Percentiles rank a stretch among this genome's conserved stretches.
Conservation (phyloP, 2,113 vertebrate species). For the Xiphophorus hellerii region DNA sequence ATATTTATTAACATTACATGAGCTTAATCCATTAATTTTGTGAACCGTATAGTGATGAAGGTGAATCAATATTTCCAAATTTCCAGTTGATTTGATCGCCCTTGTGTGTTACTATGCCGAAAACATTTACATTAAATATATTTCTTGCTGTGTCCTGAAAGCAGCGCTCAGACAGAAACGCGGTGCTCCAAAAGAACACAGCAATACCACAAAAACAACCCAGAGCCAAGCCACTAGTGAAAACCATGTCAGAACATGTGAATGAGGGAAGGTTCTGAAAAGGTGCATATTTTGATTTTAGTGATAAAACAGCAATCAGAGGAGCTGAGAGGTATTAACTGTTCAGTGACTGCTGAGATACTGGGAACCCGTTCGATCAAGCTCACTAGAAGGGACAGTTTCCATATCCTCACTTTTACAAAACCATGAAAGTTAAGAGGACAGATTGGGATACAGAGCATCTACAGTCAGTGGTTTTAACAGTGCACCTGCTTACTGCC, state of each 20-base stretch:
- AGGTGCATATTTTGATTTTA: slow-evolving; percentile 74
- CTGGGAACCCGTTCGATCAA: slow-evolving; percentile 11
- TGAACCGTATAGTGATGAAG: background rate
- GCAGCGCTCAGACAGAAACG: slow-evolving; percentile 34
- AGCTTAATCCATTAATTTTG: background rate
- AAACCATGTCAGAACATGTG: slow-evolving; percentile 69
- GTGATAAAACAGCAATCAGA: slow-evolving; percentile 70
- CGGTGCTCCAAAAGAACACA: slow-evolving; percentile 31
- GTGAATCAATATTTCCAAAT: background rate
- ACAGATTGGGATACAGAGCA: background rate
- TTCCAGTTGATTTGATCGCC: background rate
- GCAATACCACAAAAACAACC: slow-evolving; percentile 49
- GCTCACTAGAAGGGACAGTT: slow-evolving; percentile 7
- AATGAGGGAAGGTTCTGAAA: slow-evolving; percentile 61
- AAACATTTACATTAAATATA: background rate
- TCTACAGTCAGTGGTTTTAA: background rate
- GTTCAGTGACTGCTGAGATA: slow-evolving; percentile 46
- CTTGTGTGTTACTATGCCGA: background rate
- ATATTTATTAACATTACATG: background rate
- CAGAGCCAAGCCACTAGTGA: slow-evolving; percentile 55
- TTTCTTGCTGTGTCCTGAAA: slow-evolving; percentile 8
- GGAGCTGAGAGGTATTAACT: slow-evolving; percentile 57
- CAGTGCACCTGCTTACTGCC: background rate
- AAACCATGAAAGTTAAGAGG: background rate
- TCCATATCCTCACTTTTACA: background rate